These are phyloP conservation scores for Oceanodroma tethys DNA, from an alignment of 2,113 vertebrate species.

Conservation along the genomic window DNA sequence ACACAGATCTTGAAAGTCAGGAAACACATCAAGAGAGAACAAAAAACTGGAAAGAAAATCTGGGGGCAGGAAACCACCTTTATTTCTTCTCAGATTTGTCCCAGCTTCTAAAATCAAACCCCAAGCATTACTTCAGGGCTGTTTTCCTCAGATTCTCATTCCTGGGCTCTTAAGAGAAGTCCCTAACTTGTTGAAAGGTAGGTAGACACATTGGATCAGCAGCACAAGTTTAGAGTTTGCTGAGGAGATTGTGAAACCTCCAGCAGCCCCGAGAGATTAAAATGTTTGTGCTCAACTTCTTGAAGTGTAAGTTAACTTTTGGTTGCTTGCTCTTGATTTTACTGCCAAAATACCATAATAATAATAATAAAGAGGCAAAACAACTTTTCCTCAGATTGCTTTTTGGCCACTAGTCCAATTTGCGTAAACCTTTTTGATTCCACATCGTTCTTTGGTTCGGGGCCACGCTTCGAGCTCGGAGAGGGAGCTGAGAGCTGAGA, in stretches of 20 bases:
- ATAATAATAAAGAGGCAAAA: neutral
- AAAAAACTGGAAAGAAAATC: neutral
- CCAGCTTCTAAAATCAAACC: neutral
- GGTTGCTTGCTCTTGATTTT: neutral
- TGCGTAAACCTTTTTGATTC: neutral
- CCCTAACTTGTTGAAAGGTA: neutral
- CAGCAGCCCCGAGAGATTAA: neutral
- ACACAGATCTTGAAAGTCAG: neutral
- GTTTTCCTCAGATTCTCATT: neutral
- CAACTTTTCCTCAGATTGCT: neutral
- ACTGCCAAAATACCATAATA: neutral
- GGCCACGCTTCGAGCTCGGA: neutral
- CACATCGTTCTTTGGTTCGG: fast-evolving
- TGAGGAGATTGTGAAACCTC: conserved; percentile 4
- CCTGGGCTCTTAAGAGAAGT: neutral
- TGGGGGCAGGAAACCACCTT: neutral
- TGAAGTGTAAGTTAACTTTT: neutral
- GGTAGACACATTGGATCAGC: neutral
- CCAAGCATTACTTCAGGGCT: neutral
- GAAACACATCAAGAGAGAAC: neutral
- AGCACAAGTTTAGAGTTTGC: neutral
- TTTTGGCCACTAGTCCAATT: neutral
- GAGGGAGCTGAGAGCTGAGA: neutral
- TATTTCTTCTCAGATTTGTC: neutral
- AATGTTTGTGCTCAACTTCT: neutral